phyloP scores from a whole-genome alignment of 2,888 invertebrate genomes.

The Miltochrista miniata region DNA sequence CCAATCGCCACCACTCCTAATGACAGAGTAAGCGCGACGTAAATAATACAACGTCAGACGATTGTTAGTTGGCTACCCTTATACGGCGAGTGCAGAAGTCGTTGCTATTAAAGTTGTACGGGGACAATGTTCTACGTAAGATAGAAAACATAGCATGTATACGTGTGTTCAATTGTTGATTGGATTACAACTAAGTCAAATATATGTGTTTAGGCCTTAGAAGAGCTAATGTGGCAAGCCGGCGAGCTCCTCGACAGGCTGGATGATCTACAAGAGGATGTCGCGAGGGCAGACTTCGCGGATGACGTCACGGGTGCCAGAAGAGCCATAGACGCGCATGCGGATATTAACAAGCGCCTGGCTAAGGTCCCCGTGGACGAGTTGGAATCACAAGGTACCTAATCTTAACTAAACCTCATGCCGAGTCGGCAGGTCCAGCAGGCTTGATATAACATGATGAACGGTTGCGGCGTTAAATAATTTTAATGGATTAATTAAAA shows the following conservation, averaged over 20 bases:
- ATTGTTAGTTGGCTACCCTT: slow-evolving; percentile 36
- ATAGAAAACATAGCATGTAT: neutral
- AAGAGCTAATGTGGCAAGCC: slow-evolving; percentile 98
- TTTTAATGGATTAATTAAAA: slow-evolving; percentile 12
- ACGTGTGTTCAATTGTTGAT: neutral
- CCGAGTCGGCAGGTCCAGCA: neutral
- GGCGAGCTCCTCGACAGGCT: slow-evolving; percentile 95
- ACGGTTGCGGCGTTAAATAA: neutral
- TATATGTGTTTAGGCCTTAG: slow-evolving; percentile 85
- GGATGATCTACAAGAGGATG: slow-evolving; percentile 96
- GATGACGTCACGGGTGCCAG: slow-evolving; percentile 97
- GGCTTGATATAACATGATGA: neutral
- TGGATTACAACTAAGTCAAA: neutral
- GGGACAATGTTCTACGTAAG: slow-evolving; percentile 1
- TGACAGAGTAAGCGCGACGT: slow-evolving; percentile 21
- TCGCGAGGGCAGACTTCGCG: slow-evolving; percentile 96
- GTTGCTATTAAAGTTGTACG: neutral
- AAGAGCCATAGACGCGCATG: slow-evolving; percentile 95
- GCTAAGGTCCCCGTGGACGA: slow-evolving; percentile 97
- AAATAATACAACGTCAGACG: slow-evolving; percentile 21
- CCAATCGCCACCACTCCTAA: slow-evolving; percentile 33
- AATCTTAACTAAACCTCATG: slow-evolving; percentile 39
- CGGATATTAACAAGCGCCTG: slow-evolving; percentile 96
- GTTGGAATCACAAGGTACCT: slow-evolving; percentile 94
- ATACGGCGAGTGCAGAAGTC: slow-evolving; percentile 29